Base-by-base conservation (phyloP, 2,888 invertebrate genomes). In the Hyppa rectilinea region DNA sequence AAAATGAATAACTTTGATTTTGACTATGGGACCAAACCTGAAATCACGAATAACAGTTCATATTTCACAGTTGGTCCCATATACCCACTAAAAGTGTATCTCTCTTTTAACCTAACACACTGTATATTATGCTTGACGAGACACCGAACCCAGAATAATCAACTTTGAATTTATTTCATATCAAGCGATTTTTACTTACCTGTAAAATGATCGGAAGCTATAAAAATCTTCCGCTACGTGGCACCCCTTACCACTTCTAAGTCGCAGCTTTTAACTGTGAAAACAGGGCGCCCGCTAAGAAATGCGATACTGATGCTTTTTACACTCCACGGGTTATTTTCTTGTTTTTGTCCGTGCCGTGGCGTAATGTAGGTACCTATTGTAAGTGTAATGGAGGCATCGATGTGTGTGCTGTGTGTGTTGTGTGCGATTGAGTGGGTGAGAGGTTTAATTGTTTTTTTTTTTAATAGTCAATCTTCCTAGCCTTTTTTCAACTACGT, bases 261-360 rank as follows among this genome's bases (percentile, higher is more conserved):
- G 86, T 87, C 83, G 90, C 87, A 85, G 92, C 95, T 95, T 95
- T 95, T 94, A 95, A 92, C 92, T 93, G 93, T 91, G 94, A 93
- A 94, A 95, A 95, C 91, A 94, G 87, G 81, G 85, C 82, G 63
- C 76, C 86, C 85, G 85, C 80, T 82, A 88, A 91, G 91, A 88
- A 90, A 92, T 86, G 89, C 85, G 89, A 90, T 90, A 89, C 87
- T 81, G 81, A 82, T 80, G 81, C 83, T 81, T 75, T 84, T 85
- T 76, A 83, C 85, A 87, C 87, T 83, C 75, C 66, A 65, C 73
- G 68, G 62, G 73, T 81, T 82, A 80, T 83, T 73, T 72, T 73
- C 81, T 81, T 81, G 68, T 82, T 85, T 83, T 84, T 82, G 79
- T 81, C 74, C 80, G 78, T 72, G 65, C 74, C 80, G 78, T 72